Percentiles rank a stretch among this genome's conserved stretches.
These are phyloP conservation scores for Peucedramus taeniatus DNA, from an alignment of 2,113 vertebrate genomes.

Conservation along the genomic window DNA sequence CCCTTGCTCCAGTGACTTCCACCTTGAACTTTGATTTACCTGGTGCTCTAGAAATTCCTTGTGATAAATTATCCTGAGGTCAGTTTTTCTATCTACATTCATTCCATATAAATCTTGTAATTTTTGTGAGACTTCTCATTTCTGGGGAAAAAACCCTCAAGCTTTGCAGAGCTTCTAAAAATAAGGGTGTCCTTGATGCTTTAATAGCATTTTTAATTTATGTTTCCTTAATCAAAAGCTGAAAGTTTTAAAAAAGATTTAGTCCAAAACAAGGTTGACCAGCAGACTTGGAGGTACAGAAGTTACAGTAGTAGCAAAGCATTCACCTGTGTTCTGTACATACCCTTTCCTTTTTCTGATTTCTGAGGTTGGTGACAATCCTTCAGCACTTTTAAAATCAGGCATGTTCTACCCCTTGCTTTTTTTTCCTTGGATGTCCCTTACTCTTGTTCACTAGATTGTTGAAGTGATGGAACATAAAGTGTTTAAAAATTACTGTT, in stretches of 20 bases:
- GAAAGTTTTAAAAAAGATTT: background rate
- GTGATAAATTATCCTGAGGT: background rate
- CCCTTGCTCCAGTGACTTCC: background rate
- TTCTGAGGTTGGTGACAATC: background rate
- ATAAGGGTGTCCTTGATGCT: background rate
- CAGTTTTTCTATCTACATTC: background rate
- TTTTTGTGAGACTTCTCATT: background rate
- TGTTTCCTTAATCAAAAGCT: background rate
- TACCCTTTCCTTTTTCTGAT: background rate
- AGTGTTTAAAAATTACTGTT: background rate
- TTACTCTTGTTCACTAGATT: background rate
- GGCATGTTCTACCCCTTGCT: background rate
- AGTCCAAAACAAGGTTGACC: background rate
- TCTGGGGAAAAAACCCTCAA: background rate
- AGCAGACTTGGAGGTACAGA: background rate
- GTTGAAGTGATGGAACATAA: background rate
- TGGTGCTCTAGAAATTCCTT: background rate
- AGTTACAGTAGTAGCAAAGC: background rate
- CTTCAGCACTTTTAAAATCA: background rate
- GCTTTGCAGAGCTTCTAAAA: background rate
- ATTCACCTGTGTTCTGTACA: background rate
- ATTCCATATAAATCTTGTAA: background rate
- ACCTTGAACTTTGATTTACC: background rate
- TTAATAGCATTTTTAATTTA: background rate
- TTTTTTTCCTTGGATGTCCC: background rate